These are phyloP conservation scores for Alexandromys fortis DNA, from an alignment of 2,113 vertebrate genomes.

Conservation along the genomic window DNA sequence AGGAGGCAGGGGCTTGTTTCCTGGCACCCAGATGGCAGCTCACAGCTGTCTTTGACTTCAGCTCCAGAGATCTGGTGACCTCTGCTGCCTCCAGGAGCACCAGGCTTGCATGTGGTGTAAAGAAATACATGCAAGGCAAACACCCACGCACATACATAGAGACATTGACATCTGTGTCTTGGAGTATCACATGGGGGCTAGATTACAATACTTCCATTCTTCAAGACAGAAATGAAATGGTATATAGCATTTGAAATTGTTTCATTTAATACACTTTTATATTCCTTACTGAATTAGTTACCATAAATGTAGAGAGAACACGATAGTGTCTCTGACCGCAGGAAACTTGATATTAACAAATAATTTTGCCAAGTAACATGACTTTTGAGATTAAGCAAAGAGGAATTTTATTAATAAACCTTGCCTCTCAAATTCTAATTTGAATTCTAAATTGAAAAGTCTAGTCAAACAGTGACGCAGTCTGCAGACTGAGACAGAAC, in stretches of 20 bases:
- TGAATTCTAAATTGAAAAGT: too few species aligned
- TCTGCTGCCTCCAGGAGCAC: neutral
- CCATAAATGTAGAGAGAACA: neutral
- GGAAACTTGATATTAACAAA: slow-evolving; percentile 6
- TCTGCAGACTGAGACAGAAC: neutral
- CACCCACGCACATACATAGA: neutral
- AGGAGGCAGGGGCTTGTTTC: neutral
- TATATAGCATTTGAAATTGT: neutral
- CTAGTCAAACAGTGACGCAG: slow-evolving; percentile 17
- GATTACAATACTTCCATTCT: neutral
- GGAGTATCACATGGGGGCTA: neutral
- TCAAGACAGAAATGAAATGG: slow-evolving; percentile 26
- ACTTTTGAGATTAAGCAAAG: slow-evolving; percentile 23
- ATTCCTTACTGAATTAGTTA: slow-evolving; percentile 21
- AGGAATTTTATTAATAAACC: slow-evolving; percentile 30
- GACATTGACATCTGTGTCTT: neutral
- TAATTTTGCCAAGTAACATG: neutral
- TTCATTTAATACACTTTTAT: slow-evolving; percentile 2
- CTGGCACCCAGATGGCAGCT: neutral
- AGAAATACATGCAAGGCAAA: neutral
- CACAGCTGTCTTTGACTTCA: neutral
- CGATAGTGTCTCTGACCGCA: neutral
- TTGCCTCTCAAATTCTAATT: slow-evolving; percentile 13
- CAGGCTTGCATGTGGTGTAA: neutral
- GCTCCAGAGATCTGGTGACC: neutral